A percentile compares a stretch with the other conserved stretches of the same genome.
Conservation (phyloP, 1,140 invertebrate species). For the Ectropis grisescens region DNA sequence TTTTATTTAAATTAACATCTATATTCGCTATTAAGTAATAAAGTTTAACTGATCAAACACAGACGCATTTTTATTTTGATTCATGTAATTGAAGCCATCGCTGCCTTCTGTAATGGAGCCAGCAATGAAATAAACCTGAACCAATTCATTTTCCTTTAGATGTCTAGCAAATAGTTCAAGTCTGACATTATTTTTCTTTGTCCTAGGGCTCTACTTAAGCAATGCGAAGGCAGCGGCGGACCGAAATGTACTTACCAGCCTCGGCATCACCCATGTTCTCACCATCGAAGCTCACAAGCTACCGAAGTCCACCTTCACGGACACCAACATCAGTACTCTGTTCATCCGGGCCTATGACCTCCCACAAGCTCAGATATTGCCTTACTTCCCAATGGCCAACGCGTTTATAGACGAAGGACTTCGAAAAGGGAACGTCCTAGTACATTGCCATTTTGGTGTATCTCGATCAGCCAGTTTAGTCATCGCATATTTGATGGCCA, state of each 20-base stretch:
- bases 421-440: conserved; percentile 78
- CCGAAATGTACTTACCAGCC: conserved; percentile 34
- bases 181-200: too few relatives aligned
- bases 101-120: too few relatives aligned
- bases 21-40: too few relatives aligned
- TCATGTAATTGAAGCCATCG: too few relatives aligned
- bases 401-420: conserved; percentile 54
- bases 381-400: conserved; percentile 61
- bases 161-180: too few relatives aligned
- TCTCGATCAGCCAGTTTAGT: conserved; percentile 95
- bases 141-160: too few relatives aligned
- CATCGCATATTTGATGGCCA: conserved; percentile 95
- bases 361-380: conserved; percentile 50
- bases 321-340: conserved; percentile 43
- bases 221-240: conserved; percentile 52
- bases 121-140: too few relatives aligned
- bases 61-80: too few relatives aligned
- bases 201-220: conserved; percentile 48
- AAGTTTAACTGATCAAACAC: too few relatives aligned
- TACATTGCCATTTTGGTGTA: conserved; percentile 96
- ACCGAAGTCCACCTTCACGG: conserved; percentile 40
- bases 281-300: conserved; percentile 45
- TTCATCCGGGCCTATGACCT: conserved; percentile 58
- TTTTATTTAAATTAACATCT: too few relatives aligned
- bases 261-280: conserved; percentile 59